phyloP scores from a whole-genome alignment of 2,113 vertebrate genomes.

The Tetrax tetrax region DNA sequence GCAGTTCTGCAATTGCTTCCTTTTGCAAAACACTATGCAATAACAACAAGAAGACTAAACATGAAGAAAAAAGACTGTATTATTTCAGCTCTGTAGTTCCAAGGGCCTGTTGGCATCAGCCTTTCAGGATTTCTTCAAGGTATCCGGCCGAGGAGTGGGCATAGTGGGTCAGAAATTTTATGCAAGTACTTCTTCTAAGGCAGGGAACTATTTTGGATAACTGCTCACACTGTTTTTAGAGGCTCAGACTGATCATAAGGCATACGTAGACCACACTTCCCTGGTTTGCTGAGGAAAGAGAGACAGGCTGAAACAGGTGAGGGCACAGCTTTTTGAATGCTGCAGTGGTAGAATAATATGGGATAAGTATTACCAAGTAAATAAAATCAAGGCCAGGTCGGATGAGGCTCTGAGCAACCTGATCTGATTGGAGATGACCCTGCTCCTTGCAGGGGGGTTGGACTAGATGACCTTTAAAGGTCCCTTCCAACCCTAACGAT shows the following conservation, averaged over 20 bases:
- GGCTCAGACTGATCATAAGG: background rate
- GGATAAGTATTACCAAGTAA: background rate
- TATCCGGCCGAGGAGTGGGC: background rate
- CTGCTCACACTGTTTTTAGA: background rate
- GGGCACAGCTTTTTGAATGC: background rate
- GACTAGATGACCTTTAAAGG: no score
- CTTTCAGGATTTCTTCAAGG: background rate
- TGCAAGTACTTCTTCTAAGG: background rate
- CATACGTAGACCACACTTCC: background rate
- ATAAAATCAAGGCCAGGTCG: background rate
- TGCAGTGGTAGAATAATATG: background rate
- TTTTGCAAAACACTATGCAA: background rate
- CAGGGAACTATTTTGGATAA: background rate
- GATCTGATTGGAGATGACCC: no score
- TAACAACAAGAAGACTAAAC: background rate
- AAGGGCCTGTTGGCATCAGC: background rate
- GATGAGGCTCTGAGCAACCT: no score
- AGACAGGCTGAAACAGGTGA: background rate
- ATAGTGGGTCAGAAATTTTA: fast-evolving
- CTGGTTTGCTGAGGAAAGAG: background rate
- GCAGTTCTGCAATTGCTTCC: background rate
- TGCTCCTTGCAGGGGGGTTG: no score
- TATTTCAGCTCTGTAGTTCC: background rate
- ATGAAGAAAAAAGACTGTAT: background rate
- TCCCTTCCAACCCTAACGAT: no score